Base-by-base conservation (phyloP, 2,888 invertebrate species). In the Petrolisthes cinctipes region DNA sequence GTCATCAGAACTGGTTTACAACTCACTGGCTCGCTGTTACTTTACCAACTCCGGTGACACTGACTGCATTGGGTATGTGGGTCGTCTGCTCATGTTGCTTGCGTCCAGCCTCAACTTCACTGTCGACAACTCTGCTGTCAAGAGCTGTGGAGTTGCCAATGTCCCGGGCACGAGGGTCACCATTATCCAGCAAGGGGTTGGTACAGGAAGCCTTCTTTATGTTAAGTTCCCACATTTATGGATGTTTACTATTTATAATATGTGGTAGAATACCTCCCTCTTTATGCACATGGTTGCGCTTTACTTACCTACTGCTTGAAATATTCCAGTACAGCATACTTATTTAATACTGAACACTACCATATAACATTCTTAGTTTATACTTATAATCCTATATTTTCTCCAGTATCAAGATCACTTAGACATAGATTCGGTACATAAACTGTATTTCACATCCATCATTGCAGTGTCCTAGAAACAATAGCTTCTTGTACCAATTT, bases 21-120 rank as follows among this genome's bases (percentile, higher is more conserved):
- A 86, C 78, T 1, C 54, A 14, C 78, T 86, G 5, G 82, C 79
- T 37, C 82, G 86, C n/a, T 86, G 86, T 37, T 83, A 83, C 56
- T 68, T 68, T 37, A 78, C 75, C 23, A 20, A 51, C 7, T 23
- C 78, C 4, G 83, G 78, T 6, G 14, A 17, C 37, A 78, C 68
- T 4, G 20, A 6, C 68, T 86, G 83, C 37, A 56, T 51, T 3
- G 86, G 86, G 4, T 86, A 86, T 51, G 86, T 86, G 9, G 83
- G 86, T 4, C 56, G 61, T 7, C n/a, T 86, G 71, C 51, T 86
- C 56, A 56, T 78, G 78, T 9, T 79, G 23, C 20, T 86, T 5
- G 37, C 68, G 7, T 23, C 23, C 1, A 11, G 53, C 68, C 78
- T 86, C 23, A 86, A 86, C 78, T 82, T 86, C 1, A 78, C 78